Base-by-base conservation (phyloP, 2,888 invertebrate species). In the Ceriagrion tenellum region DNA sequence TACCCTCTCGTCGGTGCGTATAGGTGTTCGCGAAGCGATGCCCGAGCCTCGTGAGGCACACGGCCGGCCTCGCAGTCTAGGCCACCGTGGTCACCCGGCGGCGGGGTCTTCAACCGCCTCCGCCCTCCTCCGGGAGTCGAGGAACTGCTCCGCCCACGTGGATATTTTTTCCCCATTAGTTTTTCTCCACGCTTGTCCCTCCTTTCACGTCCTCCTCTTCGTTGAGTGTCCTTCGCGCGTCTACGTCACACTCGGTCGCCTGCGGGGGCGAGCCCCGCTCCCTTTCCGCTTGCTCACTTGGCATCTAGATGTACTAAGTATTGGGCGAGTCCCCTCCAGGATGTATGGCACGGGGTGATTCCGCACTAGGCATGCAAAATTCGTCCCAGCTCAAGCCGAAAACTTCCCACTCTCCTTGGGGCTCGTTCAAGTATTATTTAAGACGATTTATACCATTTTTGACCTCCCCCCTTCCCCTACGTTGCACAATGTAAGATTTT, bases 101-200 rank as follows among this genome's bases (percentile, higher is more conserved):
- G 30, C 35, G 16, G 81, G 81, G 81, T 35, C 35, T 81, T 35
- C 81, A 35, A 26, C 81, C 81, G 26, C 81, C 81, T 81, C 81
- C 81, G 81, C 26, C n/a, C 47, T 47, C n/a, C 47, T 47, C n/a
- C 12, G 16, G 81, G 81, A 69, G 69, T 69, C 69, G 26, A n/a
- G n/a, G 30, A 81, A 81, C 81, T 81, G 81, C 81, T 81, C 81
- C 81, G 81, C 81, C 81, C 81, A 81, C 81, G 81, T 18, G 69
- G 69, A 4, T 23, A 69, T 69, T 1, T n/a, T n/a, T n/a, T 30
- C 18, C 30, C 35, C 35, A 47, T 47, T 47, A 47, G 47, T 47
- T 47, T 47, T 35, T 35, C 10, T 81, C 35, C 69, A 10, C 59
- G n/a, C n/a, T 26, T 23, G 69, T 81, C 18, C 12, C 18, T 35